Conservation (phyloP, 2,113 vertebrate species). For the Myxocyprinus asiaticus region DNA sequence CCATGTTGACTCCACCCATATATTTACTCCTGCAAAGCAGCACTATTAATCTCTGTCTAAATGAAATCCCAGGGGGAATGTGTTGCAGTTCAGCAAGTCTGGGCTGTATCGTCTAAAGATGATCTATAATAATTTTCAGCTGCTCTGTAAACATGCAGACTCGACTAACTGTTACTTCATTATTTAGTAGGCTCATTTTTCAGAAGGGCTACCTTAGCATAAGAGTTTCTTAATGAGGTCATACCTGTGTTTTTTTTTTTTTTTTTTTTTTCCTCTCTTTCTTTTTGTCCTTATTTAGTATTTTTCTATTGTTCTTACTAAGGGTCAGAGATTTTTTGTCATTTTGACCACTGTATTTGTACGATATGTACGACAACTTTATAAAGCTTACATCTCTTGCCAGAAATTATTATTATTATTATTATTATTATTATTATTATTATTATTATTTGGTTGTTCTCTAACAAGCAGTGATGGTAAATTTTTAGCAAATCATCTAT, state of each 20-base stretch:
- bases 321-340: too few species aligned
- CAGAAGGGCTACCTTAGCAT: too few species aligned
- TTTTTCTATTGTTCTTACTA: too few species aligned
- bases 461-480: slow-evolving; percentile 24
- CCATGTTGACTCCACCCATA: background rate
- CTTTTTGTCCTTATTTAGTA: too few species aligned
- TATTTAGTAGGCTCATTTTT: too few species aligned
- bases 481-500: slow-evolving; percentile 19
- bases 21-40: slow-evolving; percentile 12
- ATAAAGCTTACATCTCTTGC: background rate
- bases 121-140: background rate
- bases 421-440: too few species aligned
- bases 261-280: too few species aligned
- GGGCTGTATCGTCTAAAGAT: background rate
- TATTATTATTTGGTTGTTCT: background rate
- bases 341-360: too few species aligned
- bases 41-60: background rate
- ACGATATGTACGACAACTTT: too few species aligned
- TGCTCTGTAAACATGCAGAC: slow-evolving; percentile 13
- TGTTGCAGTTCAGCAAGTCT: slow-evolving; percentile 3
- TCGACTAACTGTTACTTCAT: background rate
- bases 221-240: too few species aligned
- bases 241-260: too few species aligned
- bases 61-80: background rate
- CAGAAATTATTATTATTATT: too few species aligned